Conservation (phyloP, 2,797 vertebrate species). For the Chrysocyon brachyurus region DNA sequence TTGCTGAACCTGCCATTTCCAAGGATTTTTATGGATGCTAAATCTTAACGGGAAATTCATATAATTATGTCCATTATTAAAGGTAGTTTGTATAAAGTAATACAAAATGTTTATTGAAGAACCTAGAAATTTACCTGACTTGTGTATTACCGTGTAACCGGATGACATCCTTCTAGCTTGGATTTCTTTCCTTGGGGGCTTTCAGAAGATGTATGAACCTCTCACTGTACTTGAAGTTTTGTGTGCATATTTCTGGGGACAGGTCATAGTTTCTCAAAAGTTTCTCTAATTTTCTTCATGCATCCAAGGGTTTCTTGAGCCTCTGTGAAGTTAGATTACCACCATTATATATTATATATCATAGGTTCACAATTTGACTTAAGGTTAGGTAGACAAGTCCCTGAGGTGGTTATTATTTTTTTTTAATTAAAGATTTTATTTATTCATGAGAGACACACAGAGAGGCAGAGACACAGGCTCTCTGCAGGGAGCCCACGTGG, state of each 20-base stretch:
- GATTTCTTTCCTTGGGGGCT: neutral
- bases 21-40: neutral
- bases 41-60: neutral
- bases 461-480: too few species aligned
- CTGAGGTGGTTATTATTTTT: neutral
- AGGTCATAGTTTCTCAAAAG: neutral
- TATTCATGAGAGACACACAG: too few species aligned
- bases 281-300: neutral
- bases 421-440: too few species aligned
- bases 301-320: neutral
- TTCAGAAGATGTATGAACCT: neutral
- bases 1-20: conserved; percentile 32
- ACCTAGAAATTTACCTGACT: neutral
- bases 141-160: neutral
- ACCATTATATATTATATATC: neutral
- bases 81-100: neutral
- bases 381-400: neutral
- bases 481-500: too few species aligned
- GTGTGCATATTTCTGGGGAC: neutral
- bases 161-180: neutral
- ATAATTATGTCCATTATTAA: neutral
- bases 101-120: conserved; percentile 1
- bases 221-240: neutral
- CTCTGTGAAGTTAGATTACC: neutral
- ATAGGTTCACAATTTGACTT: neutral